Base-by-base conservation (phyloP, 92 coral and sea anemone species). In the Epizoanthus ramosus region DNA sequence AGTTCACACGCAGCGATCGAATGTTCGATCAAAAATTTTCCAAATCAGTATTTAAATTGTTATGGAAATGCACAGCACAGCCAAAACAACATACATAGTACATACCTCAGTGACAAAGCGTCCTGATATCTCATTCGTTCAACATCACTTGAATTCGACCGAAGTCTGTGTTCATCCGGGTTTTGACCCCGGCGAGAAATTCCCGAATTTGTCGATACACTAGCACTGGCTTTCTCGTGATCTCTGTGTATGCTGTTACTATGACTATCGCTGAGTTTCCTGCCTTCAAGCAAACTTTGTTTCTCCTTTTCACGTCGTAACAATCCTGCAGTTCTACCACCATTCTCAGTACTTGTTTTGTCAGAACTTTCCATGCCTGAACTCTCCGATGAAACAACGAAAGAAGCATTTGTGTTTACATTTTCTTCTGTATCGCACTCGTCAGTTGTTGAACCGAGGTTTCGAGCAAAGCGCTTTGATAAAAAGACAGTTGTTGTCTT, bases 51-150 rank as follows among this genome's bases (percentile, higher is more conserved):
- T 12, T 67, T 67, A 25, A 12, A 28, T 19, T 25, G 35, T 12
- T 64, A 37, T 63, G 14, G 7, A 63, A 64, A 35, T 64, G 39
- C 17, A 41, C 72, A 67, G n/a, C 18, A 33, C 19, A 37, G 28
- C 17, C 52, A 43, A 7, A 65, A 71, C 14, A 19, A 33, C 76
- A 6, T 37, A 28, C 31, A 57, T 56, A 25, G 45, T 63, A 68
- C 56, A 45, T 79, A 93, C 98, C 98, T 91, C 73, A 93, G 57
- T 23, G 98, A 91, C 73, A 93, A 83, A 45, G 93, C 94, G 58
- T 93, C 92, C 47, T 74, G 89, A 57, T 88, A 91, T 74, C 80
- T 80, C 0, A 82, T 76, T 45, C 63, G 53, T 24, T 93, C 85
- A 3, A 77, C 37, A 43, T 77, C 71, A 13, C 57, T 77, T 77